Conservation (phyloP, 2,888 invertebrate genomes). For the Noctua janthe region DNA sequence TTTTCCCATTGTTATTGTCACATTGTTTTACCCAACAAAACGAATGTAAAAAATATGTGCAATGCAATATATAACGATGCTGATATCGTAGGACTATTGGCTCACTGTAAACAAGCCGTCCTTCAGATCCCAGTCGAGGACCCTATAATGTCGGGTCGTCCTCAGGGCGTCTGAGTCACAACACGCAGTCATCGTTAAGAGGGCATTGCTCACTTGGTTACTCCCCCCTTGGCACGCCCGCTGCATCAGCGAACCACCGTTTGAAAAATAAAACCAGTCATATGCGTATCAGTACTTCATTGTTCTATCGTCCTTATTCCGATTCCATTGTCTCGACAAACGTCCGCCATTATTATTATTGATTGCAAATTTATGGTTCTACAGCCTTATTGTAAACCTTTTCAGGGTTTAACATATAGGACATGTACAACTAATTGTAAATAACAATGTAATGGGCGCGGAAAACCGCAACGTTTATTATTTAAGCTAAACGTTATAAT, state of each 20-base stretch:
- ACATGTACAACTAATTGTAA: conserved; percentile 61
- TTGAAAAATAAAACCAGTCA: conserved; percentile 81
- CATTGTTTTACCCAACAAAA: conserved; percentile 54
- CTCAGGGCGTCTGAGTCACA: conserved; percentile 89
- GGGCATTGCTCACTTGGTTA: conserved; percentile 88
- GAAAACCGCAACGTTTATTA: conserved; percentile 70
- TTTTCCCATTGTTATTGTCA: conserved; percentile 52
- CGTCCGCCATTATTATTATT: conserved; percentile 82
- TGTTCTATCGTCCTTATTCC: conserved; percentile 86
- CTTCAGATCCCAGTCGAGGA: conserved; percentile 89
- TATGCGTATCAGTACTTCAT: conserved; percentile 82
- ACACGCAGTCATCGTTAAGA: conserved; percentile 88
- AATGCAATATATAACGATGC: conserved; percentile 64
- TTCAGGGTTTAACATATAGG: conserved; percentile 74
- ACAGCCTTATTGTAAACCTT: conserved; percentile 80
- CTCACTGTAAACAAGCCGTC: conserved; percentile 84
- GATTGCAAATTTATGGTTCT: conserved; percentile 84
- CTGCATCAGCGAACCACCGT: conserved; percentile 79
- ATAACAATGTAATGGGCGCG: conserved; percentile 60
- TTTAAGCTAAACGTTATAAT: conserved; percentile 53
- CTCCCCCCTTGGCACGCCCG: conserved; percentile 82
- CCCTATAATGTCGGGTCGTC: conserved; percentile 88
- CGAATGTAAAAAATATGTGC: conserved; percentile 63
- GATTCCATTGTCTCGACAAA: conserved; percentile 83
- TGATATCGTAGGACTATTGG: conserved; percentile 78